These are phyloP conservation scores for Phymorhynchus buccinoides DNA, from an alignment of 1,140 invertebrate species.

Conservation along the genomic window DNA sequence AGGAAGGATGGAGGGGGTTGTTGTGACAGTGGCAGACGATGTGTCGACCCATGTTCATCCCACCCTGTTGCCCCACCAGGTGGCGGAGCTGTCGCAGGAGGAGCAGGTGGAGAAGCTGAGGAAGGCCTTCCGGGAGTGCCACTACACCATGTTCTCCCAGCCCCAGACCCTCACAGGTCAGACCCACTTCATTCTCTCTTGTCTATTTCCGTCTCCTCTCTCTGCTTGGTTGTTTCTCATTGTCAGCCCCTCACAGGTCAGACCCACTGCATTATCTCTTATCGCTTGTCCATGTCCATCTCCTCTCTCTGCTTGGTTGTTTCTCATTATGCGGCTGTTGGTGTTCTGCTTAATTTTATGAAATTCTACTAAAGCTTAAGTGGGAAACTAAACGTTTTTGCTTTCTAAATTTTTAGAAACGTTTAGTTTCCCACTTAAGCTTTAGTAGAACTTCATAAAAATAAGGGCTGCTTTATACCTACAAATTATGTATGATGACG, in stretches of 20 bases:
- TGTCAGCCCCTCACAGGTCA: too few relatives aligned
- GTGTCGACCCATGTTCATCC: neutral
- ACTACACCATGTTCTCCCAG: neutral
- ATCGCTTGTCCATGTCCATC: neutral
- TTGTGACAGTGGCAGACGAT: neutral
- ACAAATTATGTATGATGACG: too few relatives aligned
- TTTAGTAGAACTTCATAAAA: too few relatives aligned
- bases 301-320: neutral
- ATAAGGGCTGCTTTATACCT: too few relatives aligned
- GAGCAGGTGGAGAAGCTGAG: conserved; percentile 4
- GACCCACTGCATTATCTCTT: too few relatives aligned
- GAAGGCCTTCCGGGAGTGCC: neutral
- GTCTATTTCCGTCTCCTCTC: neutral
- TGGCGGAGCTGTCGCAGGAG: conserved; percentile 27
- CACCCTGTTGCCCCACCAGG: conserved; percentile 9
- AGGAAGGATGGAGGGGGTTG: neutral
- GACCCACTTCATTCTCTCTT: neutral
- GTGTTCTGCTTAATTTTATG: too few relatives aligned
- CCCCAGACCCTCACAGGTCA: conserved; percentile 11
- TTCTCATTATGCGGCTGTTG: too few relatives aligned
- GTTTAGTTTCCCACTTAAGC: too few relatives aligned
- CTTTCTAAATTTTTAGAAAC: too few relatives aligned
- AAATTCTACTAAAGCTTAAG: too few relatives aligned
- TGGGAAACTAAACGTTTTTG: too few relatives aligned
- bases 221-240: too few relatives aligned